phyloP scores from a whole-genome alignment of 2,113 vertebrate species.

The Chroicocephalus ridibundus region DNA sequence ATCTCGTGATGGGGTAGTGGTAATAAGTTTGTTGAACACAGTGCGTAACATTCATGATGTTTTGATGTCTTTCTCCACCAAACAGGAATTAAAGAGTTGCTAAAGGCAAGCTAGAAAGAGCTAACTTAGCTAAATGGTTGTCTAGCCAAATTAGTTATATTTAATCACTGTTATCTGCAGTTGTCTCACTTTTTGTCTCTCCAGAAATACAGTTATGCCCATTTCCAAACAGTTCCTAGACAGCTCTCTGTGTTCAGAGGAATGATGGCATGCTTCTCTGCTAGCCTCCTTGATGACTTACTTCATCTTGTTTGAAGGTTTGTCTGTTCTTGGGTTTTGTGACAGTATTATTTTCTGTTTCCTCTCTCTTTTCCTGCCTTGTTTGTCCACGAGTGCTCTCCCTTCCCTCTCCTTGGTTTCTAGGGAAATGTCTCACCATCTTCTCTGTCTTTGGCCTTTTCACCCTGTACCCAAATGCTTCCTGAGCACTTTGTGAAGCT shows the following conservation, averaged over 20 bases:
- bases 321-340: neutral
- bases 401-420: neutral
- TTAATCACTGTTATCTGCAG: neutral
- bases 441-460: neutral
- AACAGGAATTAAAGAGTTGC: neutral
- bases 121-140: neutral
- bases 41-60: neutral
- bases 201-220: neutral
- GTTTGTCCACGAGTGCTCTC: neutral
- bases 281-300: neutral
- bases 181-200: neutral
- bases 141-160: neutral
- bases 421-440: neutral
- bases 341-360: neutral
- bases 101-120: neutral
- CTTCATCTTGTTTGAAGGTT: neutral
- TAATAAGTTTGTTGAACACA: neutral
- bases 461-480: neutral
- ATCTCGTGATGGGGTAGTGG: neutral
- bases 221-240: neutral
- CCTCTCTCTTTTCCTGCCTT: neutral
- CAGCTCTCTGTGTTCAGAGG: neutral
- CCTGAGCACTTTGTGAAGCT: neutral
- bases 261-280: neutral
- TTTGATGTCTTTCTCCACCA: neutral